These are phyloP conservation scores for Drosophila rellima DNA, from an alignment of 2,888 invertebrate genomes.

Conservation along the genomic window DNA sequence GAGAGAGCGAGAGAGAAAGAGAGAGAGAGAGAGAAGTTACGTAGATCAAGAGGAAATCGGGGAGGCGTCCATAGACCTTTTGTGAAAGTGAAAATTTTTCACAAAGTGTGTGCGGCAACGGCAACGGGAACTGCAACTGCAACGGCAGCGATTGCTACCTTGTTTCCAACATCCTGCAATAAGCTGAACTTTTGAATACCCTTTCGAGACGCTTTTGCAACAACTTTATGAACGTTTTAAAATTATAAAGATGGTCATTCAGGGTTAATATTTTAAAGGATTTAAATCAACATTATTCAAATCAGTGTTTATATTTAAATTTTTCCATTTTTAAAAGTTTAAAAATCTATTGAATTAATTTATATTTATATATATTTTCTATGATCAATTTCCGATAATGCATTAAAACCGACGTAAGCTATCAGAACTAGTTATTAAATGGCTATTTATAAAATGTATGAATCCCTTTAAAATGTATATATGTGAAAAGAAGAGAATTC, in stretches of 20 bases:
- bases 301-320: no score
- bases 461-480: neutral
- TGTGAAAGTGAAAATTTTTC: conserved; percentile 84
- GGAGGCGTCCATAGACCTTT: conserved; percentile 82
- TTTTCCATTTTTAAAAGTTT: no score
- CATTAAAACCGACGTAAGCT: no score
- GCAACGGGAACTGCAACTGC: conserved; percentile 37
- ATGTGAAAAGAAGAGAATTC: conserved; percentile 12
- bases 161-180: conserved; percentile 36
- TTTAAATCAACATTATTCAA: no score
- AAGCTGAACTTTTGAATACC: conserved; percentile 35
- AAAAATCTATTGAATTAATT: no score
- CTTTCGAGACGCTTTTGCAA: conserved; percentile 25
- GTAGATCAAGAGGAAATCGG: conserved; percentile 41
- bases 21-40: conserved; percentile 7
- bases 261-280: neutral
- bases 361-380: no score
- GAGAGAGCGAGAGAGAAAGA: conserved; percentile 4
- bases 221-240: neutral
- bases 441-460: no score
- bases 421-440: no score
- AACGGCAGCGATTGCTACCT: conserved; percentile 36
- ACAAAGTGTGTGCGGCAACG: conserved; percentile 52
- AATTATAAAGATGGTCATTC: neutral
- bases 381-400: no score